Percentiles rank a stretch among this genome's conserved stretches.
phyloP scores from a whole-genome alignment of 2,113 vertebrate species.

The Rhegmatorhina hoffmannsi region DNA sequence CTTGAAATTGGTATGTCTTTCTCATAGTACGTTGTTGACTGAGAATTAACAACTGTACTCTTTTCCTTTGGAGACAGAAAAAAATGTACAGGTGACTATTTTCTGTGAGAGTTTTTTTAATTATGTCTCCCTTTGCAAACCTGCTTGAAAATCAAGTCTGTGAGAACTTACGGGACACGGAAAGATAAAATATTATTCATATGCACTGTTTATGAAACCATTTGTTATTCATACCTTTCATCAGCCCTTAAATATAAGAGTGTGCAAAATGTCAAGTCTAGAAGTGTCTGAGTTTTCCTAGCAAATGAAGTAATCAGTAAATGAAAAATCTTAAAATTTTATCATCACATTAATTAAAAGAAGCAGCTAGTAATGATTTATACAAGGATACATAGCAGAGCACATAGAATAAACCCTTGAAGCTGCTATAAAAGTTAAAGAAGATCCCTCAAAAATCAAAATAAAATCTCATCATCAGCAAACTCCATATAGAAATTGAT shows the following conservation, averaged over 20 bases:
- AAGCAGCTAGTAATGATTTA: not conserved
- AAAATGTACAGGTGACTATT: not conserved
- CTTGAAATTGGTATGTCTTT: not conserved
- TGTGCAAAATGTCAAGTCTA: not conserved
- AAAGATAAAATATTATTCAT: not conserved
- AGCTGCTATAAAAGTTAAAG: not conserved
- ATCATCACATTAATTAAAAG: not conserved
- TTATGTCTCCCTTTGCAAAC: not conserved
- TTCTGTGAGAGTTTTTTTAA: not conserved
- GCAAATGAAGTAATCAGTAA: not conserved
- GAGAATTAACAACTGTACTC: not conserved
- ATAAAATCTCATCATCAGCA: not conserved
- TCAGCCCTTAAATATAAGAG: not conserved
- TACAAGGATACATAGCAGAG: not conserved
- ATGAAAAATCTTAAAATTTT: not conserved
- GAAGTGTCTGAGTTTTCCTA: not conserved
- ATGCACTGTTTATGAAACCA: not conserved
- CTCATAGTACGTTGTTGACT: not conserved
- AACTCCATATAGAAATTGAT: not conserved
- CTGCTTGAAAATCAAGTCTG: not conserved
- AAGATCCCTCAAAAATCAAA: not conserved
- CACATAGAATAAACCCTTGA: not conserved
- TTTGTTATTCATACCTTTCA: not conserved
- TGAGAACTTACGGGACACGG: not conserved
- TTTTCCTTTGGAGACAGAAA: not conserved